Evolutionary conservation across 1,140 invertebrate species (phyloP).

Genomic region (Macrobrachium rosenbergii): DNA sequence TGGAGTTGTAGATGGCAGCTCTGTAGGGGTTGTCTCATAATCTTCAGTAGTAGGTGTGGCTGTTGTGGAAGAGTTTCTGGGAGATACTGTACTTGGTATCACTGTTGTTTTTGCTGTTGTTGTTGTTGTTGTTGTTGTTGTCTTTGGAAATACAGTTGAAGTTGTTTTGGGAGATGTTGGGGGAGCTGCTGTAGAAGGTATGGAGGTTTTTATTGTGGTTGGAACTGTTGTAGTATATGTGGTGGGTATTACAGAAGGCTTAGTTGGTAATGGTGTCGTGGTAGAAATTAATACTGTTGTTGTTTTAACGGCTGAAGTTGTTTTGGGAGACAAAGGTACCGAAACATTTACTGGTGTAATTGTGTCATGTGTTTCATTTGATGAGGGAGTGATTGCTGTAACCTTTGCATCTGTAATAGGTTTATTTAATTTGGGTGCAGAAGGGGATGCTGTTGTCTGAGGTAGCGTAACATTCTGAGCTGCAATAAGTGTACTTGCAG

Average conservation of each 20-base stretch:
- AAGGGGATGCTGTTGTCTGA: background rate
- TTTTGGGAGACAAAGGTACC: background rate
- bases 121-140: background rate
- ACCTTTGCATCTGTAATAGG: no score
- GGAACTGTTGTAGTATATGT: background rate
- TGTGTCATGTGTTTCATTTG: background rate
- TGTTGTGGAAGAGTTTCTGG: background rate
- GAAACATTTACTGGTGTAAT: background rate
- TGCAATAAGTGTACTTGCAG: background rate
- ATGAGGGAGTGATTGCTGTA: background rate
- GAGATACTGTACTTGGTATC: background rate
- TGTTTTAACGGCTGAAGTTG: background rate
- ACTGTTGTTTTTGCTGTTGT: conserved; percentile 1
- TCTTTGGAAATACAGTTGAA: background rate
- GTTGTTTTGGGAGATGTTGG: background rate
- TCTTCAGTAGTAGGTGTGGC: background rate
- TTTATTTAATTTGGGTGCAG: no score
- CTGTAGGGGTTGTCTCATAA: conserved; percentile 10
- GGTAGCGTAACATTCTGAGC: no score
- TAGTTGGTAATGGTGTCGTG: background rate
- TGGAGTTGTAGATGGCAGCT: background rate
- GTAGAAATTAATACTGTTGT: background rate
- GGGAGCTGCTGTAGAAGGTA: background rate
- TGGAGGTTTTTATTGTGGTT: conserved; percentile 14
- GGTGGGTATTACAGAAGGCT: background rate